Evolutionary conservation across 2,113 vertebrate genomes (phyloP), one percentile per base, ranked within the genome.

Genomic region (Psophia crepitans): DNA sequence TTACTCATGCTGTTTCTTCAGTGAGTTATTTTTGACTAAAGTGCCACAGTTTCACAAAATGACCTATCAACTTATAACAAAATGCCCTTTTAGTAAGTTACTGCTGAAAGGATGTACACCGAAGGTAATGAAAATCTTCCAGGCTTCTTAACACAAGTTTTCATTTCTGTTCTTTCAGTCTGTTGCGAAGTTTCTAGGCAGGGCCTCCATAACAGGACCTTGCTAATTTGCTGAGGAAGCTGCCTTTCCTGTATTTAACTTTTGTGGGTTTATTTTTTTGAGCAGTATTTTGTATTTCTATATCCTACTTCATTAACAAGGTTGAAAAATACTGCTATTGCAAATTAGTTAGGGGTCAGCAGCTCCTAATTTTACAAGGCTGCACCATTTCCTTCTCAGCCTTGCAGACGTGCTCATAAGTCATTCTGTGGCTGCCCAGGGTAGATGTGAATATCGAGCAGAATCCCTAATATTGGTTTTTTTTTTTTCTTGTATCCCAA

Each of bases 1-100:
- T 92, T 89, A 93, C 64, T 89, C 94, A 74, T 66, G 20, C 56
- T 46, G 58, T 84, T 95, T 90, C 58, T 92, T 90, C 79, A 84
- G 80, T 86, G 86, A 93, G 63, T 86, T 96, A 77, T 95, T 97
- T 90, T 94, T 93, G 26, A 81, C 46, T 87, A 17, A 90, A 96
- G 69, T 91, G 68, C 64, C 30, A 81, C 68, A 64, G 76, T 92
- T 94, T 74, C 61, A 75, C 32, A 78, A 84, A 95, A 89, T 77
- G 80, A 89, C 83, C 89, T 64, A 66, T 96, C 91, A 92, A 9
- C 35, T 58, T 84, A 33, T 46, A 87, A 92, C 84, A 81, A 95
- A 94, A 92, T 91, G 86, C 30, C 44, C 73, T 96, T 96, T 87
- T 75, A 89, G 69, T 89, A 89, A 89, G 86, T 66, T 91, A 64